Evolutionary conservation across 30 jellyfish, hydroid and myxozoan genomes (phyloP).

Genomic region (Turritopsis rubra): DNA sequence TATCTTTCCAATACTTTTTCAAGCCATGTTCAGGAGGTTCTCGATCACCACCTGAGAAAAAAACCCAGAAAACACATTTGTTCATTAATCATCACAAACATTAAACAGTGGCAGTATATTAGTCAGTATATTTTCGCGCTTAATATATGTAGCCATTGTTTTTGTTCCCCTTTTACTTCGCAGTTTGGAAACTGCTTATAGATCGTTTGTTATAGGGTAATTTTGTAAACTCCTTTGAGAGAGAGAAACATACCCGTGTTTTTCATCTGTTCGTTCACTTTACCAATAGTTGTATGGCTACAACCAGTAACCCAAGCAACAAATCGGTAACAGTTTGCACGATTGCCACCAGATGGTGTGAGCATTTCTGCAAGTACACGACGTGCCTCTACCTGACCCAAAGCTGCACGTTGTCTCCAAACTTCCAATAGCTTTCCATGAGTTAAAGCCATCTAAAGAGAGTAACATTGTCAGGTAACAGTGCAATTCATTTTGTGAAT

Average conservation of each 20-base stretch:
- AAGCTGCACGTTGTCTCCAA: conserved; percentile 78
- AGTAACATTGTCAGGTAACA: no score
- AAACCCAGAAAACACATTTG: no score
- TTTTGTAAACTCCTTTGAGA: not conserved
- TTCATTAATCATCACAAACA: no score
- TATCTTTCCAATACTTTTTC: conserved; percentile 68
- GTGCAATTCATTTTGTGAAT: no score
- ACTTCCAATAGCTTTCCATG: conserved; percentile 58
- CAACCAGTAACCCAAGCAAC: conserved; percentile 86
- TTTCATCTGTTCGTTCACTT: conserved; percentile 92
- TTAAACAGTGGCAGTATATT: no score
- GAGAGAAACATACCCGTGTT: conserved; percentile 54
- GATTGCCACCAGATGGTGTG: conserved; percentile 96
- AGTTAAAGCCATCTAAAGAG: conserved; percentile 65
- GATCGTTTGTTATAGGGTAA: no score
- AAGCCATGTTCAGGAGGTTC: conserved; percentile 98
- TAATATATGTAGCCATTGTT: no score
- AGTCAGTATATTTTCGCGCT: no score
- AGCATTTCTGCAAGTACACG: conserved; percentile 94
- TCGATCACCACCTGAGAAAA: conserved; percentile 87
- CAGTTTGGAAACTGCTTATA: no score
- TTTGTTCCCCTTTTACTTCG: no score
- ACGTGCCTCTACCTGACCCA: conserved; percentile 93
- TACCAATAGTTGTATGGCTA: conserved; percentile 81
- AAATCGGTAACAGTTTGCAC: conserved; percentile 77